A percentile compares a stretch with the other conserved stretches of the same genome.
Evolutionary conservation across 2,113 vertebrate genomes (phyloP).

Genomic region (Nipponia nippon): DNA sequence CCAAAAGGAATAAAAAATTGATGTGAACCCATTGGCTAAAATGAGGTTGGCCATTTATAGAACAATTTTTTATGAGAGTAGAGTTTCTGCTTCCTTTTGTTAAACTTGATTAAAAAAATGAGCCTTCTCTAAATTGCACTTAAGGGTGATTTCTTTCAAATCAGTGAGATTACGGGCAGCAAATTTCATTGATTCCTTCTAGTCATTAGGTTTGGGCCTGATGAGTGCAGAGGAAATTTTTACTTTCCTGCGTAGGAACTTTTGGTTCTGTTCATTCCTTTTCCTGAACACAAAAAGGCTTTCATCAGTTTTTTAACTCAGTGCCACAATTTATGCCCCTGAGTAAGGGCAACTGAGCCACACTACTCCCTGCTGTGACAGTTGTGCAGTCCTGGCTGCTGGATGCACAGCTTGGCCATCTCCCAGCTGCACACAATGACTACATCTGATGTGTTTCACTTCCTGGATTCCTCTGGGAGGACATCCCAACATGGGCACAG

Average conservation of each 20-base stretch:
- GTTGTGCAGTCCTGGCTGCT: neutral
- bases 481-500: neutral
- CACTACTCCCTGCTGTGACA: neutral
- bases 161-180: neutral
- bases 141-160: neutral
- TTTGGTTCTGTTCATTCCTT: neutral
- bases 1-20: constrained; percentile 5
- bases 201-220: neutral
- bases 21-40: neutral
- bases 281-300: neutral
- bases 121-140: neutral
- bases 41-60: neutral
- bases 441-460: neutral
- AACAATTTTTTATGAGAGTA: neutral
- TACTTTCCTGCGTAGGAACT: neutral
- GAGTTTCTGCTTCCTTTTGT: neutral
- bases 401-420: neutral
- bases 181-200: neutral
- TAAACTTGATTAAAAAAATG: neutral
- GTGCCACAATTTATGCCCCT: neutral
- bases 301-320: neutral
- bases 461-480: neutral
- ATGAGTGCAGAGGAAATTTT: neutral
- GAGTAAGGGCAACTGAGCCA: neutral
- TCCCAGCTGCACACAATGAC: neutral